A percentile compares a stretch with the other conserved stretches of the same genome.
Conservation (phyloP, 2,888 invertebrate species). For the Invenusta paracnida region DNA sequence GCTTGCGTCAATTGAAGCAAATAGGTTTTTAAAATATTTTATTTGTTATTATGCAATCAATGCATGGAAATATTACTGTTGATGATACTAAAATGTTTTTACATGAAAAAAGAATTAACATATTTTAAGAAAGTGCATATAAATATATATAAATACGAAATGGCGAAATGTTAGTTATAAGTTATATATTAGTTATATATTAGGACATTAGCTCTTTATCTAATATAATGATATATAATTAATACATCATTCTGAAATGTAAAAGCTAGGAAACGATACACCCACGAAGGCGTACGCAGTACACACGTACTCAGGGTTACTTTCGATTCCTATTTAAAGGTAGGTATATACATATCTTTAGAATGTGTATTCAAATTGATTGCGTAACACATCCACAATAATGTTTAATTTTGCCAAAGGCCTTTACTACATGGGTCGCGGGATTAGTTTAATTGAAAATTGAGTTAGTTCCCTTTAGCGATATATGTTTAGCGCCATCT, state of each 20-base stretch:
- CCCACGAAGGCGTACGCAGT: not conserved
- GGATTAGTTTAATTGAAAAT: not conserved
- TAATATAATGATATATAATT: no score
- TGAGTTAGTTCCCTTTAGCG: not conserved
- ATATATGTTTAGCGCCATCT: not conserved
- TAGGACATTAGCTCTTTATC: not conserved
- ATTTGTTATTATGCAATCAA: not conserved
- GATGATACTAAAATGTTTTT: not conserved
- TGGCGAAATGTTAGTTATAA: not conserved
- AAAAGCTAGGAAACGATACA: not conserved
- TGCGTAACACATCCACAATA: not conserved
- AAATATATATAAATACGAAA: not conserved
- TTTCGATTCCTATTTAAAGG: not conserved
- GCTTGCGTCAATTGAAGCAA: not conserved
- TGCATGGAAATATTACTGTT: not conserved
- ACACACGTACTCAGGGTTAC: not conserved
- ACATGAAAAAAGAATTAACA: not conserved
- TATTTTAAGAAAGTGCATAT: not conserved
- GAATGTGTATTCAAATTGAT: not conserved
- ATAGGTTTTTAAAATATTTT: not conserved
- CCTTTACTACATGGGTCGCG: not conserved
- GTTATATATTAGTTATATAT: not conserved
- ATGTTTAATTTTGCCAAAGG: not conserved
- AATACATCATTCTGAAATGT: not conserved
- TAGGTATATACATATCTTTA: not conserved